Evolutionary conservation across 2,888 invertebrate species (phyloP), one percentile per base, ranked within the genome.

Genomic region (Cantharis lateralis): DNA sequence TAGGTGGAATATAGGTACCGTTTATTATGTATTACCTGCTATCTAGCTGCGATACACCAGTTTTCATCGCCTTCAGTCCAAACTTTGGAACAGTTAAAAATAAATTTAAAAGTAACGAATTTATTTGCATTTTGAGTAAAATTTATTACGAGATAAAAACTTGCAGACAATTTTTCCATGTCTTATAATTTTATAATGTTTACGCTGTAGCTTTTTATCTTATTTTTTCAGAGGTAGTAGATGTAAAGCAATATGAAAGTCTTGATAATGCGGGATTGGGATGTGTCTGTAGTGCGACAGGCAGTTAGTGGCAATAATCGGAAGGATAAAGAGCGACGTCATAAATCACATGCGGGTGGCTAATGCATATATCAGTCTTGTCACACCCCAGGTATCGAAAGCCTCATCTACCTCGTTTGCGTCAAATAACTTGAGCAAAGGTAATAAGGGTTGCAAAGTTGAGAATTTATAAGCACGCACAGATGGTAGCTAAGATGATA

Each of bases 281-380:
- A 78, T 75, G 78, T 75, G 78, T 78, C 78, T 78, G 78, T 76
- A 78, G 62, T 78, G 78, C 78, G 78, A 78, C 78, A 76, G 76
- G 78, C 78, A 78, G 78, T 78, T 78, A 78, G 76, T 62, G 76
- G 71, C 78, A 78, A 78, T 78, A 78, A 78, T 78, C 78, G 78
- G 74, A 32, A 16, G 76, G 78, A 76, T 78, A 78, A 78, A 79
- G 77, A 74, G 77, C 74, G 77, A 72, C 75, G 77, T 71, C 75
- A 79, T 79, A 79, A 79, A 79, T 79, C 79, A 77, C 79, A 74
- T 72, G 72, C 66, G 68, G 73, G 75, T 71, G 72, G 76, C 74
- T 78, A 73, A 78, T 78, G 78, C 76, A 78, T 76, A 74, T 78
- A 78, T 78, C 76, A 78, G 73, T 74, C 72, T 72, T 75, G 75